Percentiles rank a stretch among this genome's conserved stretches.
Conservation (phyloP, 2,888 invertebrate genomes). For the Spodoptera exigua region DNA sequence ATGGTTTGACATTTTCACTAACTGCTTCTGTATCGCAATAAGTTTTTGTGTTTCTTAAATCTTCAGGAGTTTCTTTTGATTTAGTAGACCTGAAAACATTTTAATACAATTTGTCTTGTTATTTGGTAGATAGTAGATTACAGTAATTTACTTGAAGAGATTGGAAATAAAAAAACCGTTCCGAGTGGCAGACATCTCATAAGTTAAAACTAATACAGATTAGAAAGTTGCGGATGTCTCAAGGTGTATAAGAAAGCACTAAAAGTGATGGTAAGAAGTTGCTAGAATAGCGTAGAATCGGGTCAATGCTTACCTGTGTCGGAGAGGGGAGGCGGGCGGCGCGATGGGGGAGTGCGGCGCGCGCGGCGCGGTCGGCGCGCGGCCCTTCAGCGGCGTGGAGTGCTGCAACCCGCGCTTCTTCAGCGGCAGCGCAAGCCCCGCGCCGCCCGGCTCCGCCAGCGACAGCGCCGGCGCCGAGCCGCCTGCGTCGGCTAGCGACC, state of each 20-base stretch:
- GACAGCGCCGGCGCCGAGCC: not conserved
- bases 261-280: no score
- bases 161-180: no score
- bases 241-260: no score
- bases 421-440: slow-evolving; percentile 63
- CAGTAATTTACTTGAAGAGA: no score
- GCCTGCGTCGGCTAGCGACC: slow-evolving; percentile 62
- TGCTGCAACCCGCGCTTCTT: slow-evolving; percentile 77
- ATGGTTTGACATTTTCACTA: slow-evolving; percentile 23
- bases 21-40: slow-evolving; percentile 14
- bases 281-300: no score
- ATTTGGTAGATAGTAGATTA: no score
- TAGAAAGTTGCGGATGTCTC: no score
- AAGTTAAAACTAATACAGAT: no score
- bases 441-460: slow-evolving; percentile 42
- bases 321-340: slow-evolving; percentile 10
- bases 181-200: no score
- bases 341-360: slow-evolving; percentile 44
- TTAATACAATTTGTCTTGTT: not conserved
- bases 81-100: slow-evolving; percentile 21
- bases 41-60: slow-evolving; percentile 16
- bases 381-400: slow-evolving; percentile 79
- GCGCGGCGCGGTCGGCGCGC: slow-evolving; percentile 51
- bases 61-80: slow-evolving; percentile 17
- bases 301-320: no score